A percentile compares a stretch with the other conserved stretches of the same genome.
Conservation (phyloP, 2,113 vertebrate genomes). For the Apistogramma diplotaenia region DNA sequence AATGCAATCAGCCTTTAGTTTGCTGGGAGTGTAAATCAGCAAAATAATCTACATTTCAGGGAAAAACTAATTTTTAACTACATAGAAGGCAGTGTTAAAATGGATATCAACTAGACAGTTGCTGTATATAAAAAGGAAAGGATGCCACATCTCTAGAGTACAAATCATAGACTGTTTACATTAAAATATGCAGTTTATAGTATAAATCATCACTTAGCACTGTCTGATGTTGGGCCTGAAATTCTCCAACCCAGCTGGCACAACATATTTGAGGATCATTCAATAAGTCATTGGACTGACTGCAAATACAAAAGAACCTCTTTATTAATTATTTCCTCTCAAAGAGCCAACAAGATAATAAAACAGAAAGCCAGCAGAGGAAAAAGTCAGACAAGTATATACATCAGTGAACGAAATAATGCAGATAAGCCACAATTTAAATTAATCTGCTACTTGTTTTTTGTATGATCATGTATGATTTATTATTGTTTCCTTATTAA, state of each 20-base stretch:
- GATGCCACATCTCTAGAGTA: neutral
- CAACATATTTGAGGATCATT: neutral
- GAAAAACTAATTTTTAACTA: neutral
- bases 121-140: neutral
- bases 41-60: neutral
- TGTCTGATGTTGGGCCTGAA: neutral
- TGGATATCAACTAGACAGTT: neutral
- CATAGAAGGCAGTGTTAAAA: neutral
- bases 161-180: conserved; percentile 35
- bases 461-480: neutral
- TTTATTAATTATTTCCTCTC: neutral
- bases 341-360: neutral
- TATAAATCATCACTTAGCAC: conserved; percentile 23
- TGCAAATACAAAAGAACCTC: neutral
- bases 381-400: neutral
- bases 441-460: neutral
- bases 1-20: neutral
- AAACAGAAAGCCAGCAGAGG: neutral
- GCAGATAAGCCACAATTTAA: neutral
- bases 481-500: neutral
- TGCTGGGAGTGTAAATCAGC: neutral
- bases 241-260: conserved; percentile 25
- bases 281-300: neutral
- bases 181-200: conserved; percentile 24
- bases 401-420: neutral